Evolutionary conservation across 2,888 invertebrate species (phyloP), one percentile per base, ranked within the genome.

Genomic region (Polietes domitor): DNA sequence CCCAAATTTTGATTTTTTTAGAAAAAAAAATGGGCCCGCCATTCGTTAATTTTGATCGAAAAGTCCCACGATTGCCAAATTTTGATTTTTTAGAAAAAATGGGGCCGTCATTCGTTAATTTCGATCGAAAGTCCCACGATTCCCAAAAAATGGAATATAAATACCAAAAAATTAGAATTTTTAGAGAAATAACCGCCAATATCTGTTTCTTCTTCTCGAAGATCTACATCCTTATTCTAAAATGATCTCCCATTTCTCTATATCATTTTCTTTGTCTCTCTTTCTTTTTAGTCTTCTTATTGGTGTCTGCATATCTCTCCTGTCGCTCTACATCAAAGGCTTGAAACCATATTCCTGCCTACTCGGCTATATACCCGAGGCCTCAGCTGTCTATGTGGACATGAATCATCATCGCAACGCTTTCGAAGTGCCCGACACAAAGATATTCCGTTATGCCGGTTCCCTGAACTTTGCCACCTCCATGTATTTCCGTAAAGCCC

Each of bases 391-490:
- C 55, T 96, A 95, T 89, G 93, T 96, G 85, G 95, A 95, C 87
- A 91, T 94, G 12, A 93, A 93, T 79, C 93, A 94, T 90, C 96
- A 95, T 89, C 94, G 93, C 89, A 93, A 93, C 94, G 94, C 94
- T 1, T 91, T 93, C 77, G 94, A 95, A 90, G 91, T 95, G 73
- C 93, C 93, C 0, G 94, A 94, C 50, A 93, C 95, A 0, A 95
- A 95, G 89, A 95, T 96, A 77, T 94, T 95, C 89, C 95, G 95
- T 86, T 95, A 95, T 86, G 93, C 93, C 74, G 96, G 96, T 1
- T 94, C 94, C 7, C 91, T 96, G 7, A 95, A 95, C 90, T 96
- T 95, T 90, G 95, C 95, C 1, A 95, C 95, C 10, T 93, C 93
- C 65, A 92, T 93, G 80, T 93, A 93, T 85, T 95, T 95, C 87